Evolutionary conservation across 2,113 vertebrate genomes (phyloP).

Genomic region (Plotosus lineatus): DNA sequence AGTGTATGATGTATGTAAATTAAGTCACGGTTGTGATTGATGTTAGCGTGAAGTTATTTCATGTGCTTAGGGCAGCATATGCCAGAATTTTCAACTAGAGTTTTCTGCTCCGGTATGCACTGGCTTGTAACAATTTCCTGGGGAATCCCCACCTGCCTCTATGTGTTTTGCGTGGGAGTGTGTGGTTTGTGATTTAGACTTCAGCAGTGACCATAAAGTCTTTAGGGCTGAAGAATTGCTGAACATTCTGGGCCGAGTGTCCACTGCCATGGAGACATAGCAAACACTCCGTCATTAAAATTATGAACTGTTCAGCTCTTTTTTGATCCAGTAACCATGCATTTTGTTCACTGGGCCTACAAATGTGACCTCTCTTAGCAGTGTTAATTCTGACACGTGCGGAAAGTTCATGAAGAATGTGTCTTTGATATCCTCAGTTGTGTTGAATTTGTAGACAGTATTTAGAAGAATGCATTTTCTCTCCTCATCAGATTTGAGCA

Average conservation of each 20-base stretch:
- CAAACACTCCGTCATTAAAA: conserved; percentile 46
- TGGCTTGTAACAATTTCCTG: conserved; percentile 26
- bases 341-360: not conserved
- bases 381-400: conserved; percentile 17
- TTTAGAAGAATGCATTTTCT: conserved; percentile 25
- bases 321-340: conserved; percentile 14
- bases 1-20: too few species aligned
- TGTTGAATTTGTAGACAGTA: conserved; percentile 10
- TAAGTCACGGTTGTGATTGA: too few species aligned
- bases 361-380: not conserved
- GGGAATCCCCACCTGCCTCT: conserved; percentile 32
- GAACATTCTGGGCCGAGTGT: conserved; percentile 24
- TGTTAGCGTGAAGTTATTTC: too few species aligned
- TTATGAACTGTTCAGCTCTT: conserved; percentile 21
- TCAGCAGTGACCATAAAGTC: conserved; percentile 9
- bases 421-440: conserved; percentile 20
- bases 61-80: not conserved
- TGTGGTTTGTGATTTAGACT: conserved; percentile 38
- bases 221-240: conserved; percentile 20
- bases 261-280: conserved; percentile 34
- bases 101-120: not conserved
- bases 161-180: not conserved
- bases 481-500: not conserved
- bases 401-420: conserved; percentile 21
- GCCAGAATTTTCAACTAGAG: not conserved